These are phyloP conservation scores for Drosophila burlai DNA, from an alignment of 1,140 invertebrate species.

Conservation along the genomic window DNA sequence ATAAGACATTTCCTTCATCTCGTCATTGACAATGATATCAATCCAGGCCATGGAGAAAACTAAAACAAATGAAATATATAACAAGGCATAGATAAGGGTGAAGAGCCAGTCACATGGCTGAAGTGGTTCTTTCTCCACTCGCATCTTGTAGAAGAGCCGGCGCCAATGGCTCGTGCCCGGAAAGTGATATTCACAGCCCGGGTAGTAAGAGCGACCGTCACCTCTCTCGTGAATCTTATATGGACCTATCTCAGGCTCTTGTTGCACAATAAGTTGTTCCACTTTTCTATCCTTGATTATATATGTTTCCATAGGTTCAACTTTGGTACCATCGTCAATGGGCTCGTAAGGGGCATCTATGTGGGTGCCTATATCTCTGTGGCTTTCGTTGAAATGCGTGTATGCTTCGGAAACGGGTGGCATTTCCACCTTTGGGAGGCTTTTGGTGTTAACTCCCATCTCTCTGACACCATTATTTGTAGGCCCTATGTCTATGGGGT, in stretches of 20 bases:
- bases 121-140: background rate
- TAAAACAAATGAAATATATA: constrained; percentile 14
- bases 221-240: constrained; percentile 9
- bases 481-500: background rate
- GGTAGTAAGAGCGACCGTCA: constrained; percentile 1
- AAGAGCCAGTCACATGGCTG: constrained; percentile 9
- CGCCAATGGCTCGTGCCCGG: constrained; percentile 18
- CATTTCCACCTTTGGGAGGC: background rate
- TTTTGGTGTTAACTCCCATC: constrained; percentile 29
- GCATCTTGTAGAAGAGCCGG: constrained; percentile 5
- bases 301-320: background rate
- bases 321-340: background rate
- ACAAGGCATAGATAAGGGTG: background rate
- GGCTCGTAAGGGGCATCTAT: background rate
- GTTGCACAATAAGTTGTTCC: background rate
- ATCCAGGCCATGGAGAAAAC: constrained; percentile 20
- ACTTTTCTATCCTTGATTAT: background rate
- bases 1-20: background rate
- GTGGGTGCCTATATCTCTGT: constrained; percentile 15
- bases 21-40: constrained; percentile 14
- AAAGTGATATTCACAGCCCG: constrained; percentile 56
- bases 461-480: background rate
- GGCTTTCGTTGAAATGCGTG: background rate
- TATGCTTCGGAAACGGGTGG: background rate
- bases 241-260: background rate